Conservation (phyloP, 2,113 vertebrate genomes). For the Urocolius indicus region DNA sequence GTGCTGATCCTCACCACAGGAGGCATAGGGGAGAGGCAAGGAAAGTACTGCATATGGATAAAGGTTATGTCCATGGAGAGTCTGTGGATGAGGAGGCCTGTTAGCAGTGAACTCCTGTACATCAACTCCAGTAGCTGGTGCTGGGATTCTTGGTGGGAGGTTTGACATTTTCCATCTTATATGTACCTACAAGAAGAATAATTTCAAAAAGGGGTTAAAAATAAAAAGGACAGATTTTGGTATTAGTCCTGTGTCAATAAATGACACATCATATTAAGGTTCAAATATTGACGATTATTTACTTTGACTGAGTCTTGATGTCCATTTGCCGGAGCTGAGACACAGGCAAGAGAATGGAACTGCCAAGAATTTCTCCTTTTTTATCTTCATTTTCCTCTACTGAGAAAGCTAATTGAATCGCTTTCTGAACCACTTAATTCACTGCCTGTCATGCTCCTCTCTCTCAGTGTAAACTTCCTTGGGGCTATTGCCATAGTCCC, state of each 20-base stretch:
- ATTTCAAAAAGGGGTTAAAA: no score
- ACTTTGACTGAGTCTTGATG: conserved; percentile 4
- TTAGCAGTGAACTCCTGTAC: background rate
- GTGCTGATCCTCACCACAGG: background rate
- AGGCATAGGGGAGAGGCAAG: background rate
- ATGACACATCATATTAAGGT: background rate
- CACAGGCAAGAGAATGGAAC: background rate
- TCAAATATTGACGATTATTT: conserved; percentile 21
- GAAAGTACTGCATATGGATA: background rate
- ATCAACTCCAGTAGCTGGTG: background rate
- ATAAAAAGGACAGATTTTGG: background rate
- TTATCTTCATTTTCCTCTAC: conserved; percentile 15
- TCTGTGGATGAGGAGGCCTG: background rate
- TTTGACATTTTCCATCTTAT: background rate
- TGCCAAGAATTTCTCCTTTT: conserved; percentile 2
- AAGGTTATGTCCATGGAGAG: background rate
- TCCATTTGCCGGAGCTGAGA: conserved; percentile 5
- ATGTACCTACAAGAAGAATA: background rate
- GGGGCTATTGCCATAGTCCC: conserved; percentile 43
- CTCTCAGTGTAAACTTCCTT: conserved; percentile 60
- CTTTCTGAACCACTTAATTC: conserved; percentile 57
- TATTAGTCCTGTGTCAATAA: background rate
- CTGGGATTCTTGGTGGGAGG: background rate
- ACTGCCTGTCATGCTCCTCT: conserved; percentile 48
- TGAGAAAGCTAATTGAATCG: conserved; percentile 53